These are phyloP conservation scores for Otolemur crassicaudatus DNA, from an alignment of 2,797 vertebrate genomes.

Conservation along the genomic window DNA sequence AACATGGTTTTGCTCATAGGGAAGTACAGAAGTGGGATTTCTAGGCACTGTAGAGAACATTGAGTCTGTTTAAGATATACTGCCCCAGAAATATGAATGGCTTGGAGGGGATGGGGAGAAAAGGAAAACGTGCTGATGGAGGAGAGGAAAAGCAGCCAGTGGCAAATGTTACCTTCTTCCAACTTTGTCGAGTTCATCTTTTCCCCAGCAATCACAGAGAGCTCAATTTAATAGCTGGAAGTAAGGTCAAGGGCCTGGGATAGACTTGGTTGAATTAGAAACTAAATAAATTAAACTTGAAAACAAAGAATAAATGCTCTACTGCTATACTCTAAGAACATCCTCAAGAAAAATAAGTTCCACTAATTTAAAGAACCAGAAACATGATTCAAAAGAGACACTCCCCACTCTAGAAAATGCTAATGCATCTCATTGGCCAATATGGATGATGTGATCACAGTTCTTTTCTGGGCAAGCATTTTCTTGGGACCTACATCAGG, in stretches of 20 bases:
- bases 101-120: not conserved
- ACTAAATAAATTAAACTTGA: slow-evolving; percentile 58
- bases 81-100: not conserved
- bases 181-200: slow-evolving; percentile 46
- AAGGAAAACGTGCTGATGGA: not conserved
- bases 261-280: slow-evolving; percentile 36
- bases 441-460: not conserved
- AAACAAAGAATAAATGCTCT: slow-evolving; percentile 27
- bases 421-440: not conserved
- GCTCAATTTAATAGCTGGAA: slow-evolving; percentile 46
- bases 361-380: slow-evolving; percentile 50
- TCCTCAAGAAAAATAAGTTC: slow-evolving; percentile 41
- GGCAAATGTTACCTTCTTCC: slow-evolving; percentile 31
- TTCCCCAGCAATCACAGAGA: slow-evolving; percentile 42
- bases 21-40: slow-evolving; percentile 15
- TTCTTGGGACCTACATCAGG: slow-evolving; percentile 25
- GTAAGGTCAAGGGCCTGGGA: slow-evolving; percentile 51
- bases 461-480: not conserved
- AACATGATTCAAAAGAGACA: slow-evolving; percentile 54
- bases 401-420: slow-evolving; percentile 8
- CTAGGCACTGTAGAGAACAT: not conserved
- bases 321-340: not conserved
- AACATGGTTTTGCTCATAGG: not conserved
- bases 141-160: not conserved
- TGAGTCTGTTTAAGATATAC: not conserved